These are phyloP conservation scores for Petrocephalus schoutedeni DNA, from an alignment of 2,797 vertebrate genomes.

Conservation along the genomic window DNA sequence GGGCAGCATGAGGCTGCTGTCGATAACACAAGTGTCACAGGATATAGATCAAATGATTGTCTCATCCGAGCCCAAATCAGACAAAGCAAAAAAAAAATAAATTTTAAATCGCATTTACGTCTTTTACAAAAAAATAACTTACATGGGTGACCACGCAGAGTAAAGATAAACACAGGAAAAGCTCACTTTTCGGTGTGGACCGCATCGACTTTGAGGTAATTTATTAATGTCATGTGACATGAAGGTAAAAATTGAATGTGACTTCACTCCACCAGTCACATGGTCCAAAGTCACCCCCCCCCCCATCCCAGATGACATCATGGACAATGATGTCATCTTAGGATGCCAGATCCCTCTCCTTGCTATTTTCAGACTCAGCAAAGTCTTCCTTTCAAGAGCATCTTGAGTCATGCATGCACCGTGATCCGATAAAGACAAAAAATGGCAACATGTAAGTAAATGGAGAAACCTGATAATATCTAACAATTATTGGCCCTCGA, in stretches of 20 bases:
- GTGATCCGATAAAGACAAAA: background rate
- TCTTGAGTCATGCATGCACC: slow-evolving; percentile 5
- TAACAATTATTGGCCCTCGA: background rate
- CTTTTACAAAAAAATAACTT: slow-evolving; percentile 28
- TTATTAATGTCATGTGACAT: slow-evolving; percentile 35
- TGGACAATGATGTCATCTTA: slow-evolving; percentile 43
- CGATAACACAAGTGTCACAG: slow-evolving; percentile 43
- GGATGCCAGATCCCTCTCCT: slow-evolving; percentile 33
- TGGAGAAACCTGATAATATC: background rate
- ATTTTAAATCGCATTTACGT: slow-evolving; percentile 17
- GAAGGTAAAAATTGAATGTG: slow-evolving; percentile 31
- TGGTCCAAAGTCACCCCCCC: slow-evolving; percentile 47
- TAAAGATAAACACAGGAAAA: slow-evolving; percentile 26
- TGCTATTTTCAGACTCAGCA: slow-evolving; percentile 37
- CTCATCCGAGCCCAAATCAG: slow-evolving; percentile 36
- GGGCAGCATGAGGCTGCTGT: slow-evolving; percentile 24
- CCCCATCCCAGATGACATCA: slow-evolving; percentile 46
- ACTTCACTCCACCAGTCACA: slow-evolving; percentile 38
- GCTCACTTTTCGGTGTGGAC: background rate
- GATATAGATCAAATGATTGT: slow-evolving; percentile 47
- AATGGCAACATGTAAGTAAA: background rate
- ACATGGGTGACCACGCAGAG: slow-evolving; percentile 25
- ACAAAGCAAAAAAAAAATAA: background rate
- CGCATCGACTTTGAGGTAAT: slow-evolving; percentile 18
- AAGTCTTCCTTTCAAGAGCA: slow-evolving; percentile 28